Evolutionary conservation across 2,797 vertebrate genomes (phyloP).

Genomic region (Propithecus deckenii): DNA sequence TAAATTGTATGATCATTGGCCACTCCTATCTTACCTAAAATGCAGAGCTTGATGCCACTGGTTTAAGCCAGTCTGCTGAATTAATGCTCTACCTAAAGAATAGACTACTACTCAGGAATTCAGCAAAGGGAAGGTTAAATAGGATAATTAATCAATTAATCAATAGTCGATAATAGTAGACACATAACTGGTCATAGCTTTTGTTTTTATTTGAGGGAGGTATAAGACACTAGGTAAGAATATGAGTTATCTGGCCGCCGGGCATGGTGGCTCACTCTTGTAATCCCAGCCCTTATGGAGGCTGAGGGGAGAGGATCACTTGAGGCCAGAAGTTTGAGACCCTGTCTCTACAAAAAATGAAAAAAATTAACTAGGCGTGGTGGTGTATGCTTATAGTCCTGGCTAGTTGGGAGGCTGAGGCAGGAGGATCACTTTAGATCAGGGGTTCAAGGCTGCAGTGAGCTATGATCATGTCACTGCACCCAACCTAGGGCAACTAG

Average conservation of each 20-base stretch:
- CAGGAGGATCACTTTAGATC: neutral
- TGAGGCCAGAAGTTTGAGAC: neutral
- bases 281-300: neutral
- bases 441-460: neutral
- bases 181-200: neutral
- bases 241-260: neutral
- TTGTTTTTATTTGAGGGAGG: constrained; percentile 25
- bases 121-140: neutral
- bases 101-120: neutral
- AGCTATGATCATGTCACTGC: neutral
- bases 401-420: too few species aligned
- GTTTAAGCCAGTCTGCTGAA: neutral
- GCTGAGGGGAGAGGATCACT: neutral
- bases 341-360: neutral
- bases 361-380: neutral
- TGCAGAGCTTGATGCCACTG: neutral
- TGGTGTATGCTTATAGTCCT: neutral
- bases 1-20: neutral
- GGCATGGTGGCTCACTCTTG: neutral
- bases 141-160: neutral
- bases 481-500: neutral
- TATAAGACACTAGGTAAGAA: neutral
- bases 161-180: neutral
- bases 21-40: neutral
- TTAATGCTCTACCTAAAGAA: neutral